Evolutionary conservation across 2,113 vertebrate genomes (phyloP).

Genomic region (Oncorhynchus keta): DNA sequence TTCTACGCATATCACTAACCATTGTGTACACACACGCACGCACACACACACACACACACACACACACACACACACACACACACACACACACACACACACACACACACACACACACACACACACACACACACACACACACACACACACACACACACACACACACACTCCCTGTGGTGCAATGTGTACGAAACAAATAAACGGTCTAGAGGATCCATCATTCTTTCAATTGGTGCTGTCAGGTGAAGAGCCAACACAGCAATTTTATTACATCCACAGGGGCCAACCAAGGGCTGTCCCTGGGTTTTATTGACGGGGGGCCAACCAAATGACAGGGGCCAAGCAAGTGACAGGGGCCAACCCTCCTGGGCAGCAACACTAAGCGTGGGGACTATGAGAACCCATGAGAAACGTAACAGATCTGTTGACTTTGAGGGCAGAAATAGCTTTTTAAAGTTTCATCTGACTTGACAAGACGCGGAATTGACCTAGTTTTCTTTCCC

Average conservation of each 20-base stretch:
- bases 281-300: constrained; percentile 39
- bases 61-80: background rate
- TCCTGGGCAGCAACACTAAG: background rate
- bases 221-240: background rate
- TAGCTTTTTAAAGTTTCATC: constrained; percentile 43
- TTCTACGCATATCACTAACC: too few relatives aligned
- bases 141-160: background rate
- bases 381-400: background rate
- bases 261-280: background rate
- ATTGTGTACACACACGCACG: background rate
- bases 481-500: constrained; percentile 54
- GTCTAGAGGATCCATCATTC: background rate
- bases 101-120: background rate
- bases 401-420: constrained; percentile 32
- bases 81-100: too few relatives aligned
- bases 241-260: background rate
- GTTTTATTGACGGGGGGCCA: background rate
- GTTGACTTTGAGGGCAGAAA: constrained; percentile 49
- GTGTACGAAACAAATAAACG: constrained; percentile 28
- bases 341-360: too few relatives aligned
- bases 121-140: background rate
- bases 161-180: background rate
- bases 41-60: too few relatives aligned
- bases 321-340: too few relatives aligned
- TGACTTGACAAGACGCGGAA: constrained; percentile 50